These are phyloP conservation scores for Chaenogobius annularis DNA, from an alignment of 2,113 vertebrate species.

Conservation along the genomic window DNA sequence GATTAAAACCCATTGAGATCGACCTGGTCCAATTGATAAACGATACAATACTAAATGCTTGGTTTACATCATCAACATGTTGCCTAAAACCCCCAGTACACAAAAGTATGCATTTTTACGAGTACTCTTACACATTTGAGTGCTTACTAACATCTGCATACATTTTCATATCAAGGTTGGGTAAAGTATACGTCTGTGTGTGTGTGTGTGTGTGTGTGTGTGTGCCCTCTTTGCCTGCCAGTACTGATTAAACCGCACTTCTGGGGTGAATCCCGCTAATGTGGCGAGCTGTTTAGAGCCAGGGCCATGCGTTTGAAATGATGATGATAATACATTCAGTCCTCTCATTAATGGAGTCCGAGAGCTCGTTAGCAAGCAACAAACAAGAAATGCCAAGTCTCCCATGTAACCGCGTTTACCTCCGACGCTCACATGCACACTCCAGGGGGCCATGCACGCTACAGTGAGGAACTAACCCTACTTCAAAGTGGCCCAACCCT, in stretches of 20 bases:
- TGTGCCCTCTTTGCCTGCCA: conserved; percentile 89
- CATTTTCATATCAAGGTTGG: conserved; percentile 36
- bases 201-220: conserved; percentile 24
- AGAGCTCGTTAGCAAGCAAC: conserved; percentile 99
- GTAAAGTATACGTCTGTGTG: conserved; percentile 37
- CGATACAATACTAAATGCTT: neutral
- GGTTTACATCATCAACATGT: neutral
- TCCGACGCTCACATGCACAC: conserved; percentile 79
- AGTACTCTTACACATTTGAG: neutral
- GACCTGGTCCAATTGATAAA: too few relatives aligned
- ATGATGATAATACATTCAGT: conserved; percentile 99
- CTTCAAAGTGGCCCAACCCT: conserved; percentile 60
- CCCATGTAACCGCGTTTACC: conserved; percentile 90
- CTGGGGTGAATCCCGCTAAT: conserved; percentile 95
- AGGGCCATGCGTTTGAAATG: conserved; percentile 97
- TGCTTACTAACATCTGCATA: conserved; percentile 14
- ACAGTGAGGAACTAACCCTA: conserved; percentile 27
- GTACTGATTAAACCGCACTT: conserved; percentile 97
- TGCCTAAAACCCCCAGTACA: neutral
- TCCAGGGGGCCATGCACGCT: conserved; percentile 42
- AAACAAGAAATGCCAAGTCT: conserved; percentile 99
- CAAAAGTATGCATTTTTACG: neutral
- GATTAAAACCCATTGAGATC: too few relatives aligned
- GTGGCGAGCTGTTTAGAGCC: conserved; percentile 95
- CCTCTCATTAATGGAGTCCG: conserved; percentile 99